Evolutionary conservation across 2,888 invertebrate genomes (phyloP).

Genomic region (Melanotus villosus): DNA sequence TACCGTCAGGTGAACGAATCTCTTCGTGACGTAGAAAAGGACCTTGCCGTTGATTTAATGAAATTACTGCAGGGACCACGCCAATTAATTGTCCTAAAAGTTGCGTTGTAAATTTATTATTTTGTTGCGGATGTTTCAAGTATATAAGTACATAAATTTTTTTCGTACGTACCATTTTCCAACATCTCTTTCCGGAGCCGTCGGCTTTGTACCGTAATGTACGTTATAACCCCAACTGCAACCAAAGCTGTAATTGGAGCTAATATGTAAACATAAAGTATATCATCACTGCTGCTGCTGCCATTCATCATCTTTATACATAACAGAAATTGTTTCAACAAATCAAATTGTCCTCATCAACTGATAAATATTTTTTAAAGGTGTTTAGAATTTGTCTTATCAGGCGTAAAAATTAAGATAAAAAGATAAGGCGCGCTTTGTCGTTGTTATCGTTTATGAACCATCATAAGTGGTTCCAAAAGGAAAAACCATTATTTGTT

Average conservation of each 20-base stretch:
- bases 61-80: constrained; percentile 14
- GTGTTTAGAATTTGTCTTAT: too few species aligned
- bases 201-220: constrained; percentile 23
- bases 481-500: too few species aligned
- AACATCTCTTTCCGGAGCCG: constrained; percentile 16
- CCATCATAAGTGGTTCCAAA: too few species aligned
- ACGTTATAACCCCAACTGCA: constrained; percentile 31
- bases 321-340: too few species aligned
- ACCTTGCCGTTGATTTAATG: not conserved
- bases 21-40: not conserved
- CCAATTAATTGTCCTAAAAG: constrained; percentile 25
- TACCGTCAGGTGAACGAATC: constrained; percentile 33
- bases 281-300: not conserved
- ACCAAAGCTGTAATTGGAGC: constrained; percentile 28
- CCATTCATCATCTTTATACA: too few species aligned
- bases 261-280: constrained; percentile 31
- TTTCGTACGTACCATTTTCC: constrained; percentile 29
- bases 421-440: too few species aligned
- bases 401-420: too few species aligned
- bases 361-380: too few species aligned
- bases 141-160: not conserved
- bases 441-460: too few species aligned
- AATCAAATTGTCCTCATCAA: too few species aligned
- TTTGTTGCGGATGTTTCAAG: not conserved
- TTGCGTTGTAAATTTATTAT: not conserved